These are phyloP conservation scores for Podarcis siculus DNA, from an alignment of 2,797 vertebrate genomes.

Conservation along the genomic window DNA sequence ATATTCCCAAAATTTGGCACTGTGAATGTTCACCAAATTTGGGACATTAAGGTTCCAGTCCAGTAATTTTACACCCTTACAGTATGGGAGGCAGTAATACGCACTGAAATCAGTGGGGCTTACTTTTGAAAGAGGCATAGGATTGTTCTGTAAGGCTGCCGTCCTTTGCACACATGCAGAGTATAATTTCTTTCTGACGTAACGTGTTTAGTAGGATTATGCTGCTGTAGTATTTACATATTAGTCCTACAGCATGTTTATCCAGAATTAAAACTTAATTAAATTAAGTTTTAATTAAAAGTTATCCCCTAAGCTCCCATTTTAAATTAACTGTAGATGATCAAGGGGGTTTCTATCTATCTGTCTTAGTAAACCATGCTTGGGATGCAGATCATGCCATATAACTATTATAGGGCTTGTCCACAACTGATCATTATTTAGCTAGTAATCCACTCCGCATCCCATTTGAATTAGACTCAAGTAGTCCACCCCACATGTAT, in stretches of 20 bases:
- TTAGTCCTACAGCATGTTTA: background rate
- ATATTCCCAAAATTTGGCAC: background rate
- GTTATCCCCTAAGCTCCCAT: background rate
- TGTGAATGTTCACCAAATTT: background rate
- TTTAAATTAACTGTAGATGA: background rate
- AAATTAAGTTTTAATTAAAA: too few relatives aligned
- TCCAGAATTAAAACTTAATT: background rate
- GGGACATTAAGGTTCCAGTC: background rate
- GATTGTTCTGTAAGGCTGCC: background rate
- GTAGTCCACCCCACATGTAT: background rate
- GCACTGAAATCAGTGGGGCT: background rate
- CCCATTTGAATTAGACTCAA: too few relatives aligned
- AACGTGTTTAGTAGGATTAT: background rate
- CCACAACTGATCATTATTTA: too few relatives aligned
- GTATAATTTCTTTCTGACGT: background rate
- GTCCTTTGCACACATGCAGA: too few relatives aligned
- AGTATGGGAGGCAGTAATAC: too few relatives aligned
- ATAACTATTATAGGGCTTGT: background rate
- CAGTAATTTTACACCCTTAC: background rate
- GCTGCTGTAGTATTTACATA: background rate
- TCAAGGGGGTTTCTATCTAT: background rate
- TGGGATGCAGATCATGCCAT: background rate
- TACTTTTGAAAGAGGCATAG: background rate
- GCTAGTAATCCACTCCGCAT: too few relatives aligned
- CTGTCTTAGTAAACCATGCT: background rate